phyloP scores from a whole-genome alignment of 1,140 invertebrate species.

The Dreissena rostriformis region DNA sequence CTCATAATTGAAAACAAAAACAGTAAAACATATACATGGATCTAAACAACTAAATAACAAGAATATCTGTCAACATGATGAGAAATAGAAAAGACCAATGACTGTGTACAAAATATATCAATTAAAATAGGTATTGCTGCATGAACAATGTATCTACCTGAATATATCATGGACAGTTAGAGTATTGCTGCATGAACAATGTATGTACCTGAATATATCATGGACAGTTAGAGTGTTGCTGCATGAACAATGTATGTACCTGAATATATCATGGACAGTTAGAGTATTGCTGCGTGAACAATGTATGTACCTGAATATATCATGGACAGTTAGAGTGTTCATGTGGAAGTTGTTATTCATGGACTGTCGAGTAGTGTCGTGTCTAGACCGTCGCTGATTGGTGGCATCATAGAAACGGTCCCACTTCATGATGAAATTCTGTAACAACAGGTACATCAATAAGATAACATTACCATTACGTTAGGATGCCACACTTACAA shows the following conservation, averaged over 20 bases:
- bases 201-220: conserved; percentile 59
- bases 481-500: too few relatives aligned
- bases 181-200: too few relatives aligned
- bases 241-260: too few relatives aligned
- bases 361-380: neutral
- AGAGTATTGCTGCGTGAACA: conserved; percentile 41
- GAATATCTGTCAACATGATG: too few relatives aligned
- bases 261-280: conserved; percentile 55
- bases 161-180: conserved; percentile 56
- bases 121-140: neutral
- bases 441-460: neutral
- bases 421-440: conserved; percentile 59
- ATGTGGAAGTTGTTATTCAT: neutral
- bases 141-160: conserved; percentile 21
- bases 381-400: neutral
- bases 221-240: conserved; percentile 44
- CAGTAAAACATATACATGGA: too few relatives aligned
- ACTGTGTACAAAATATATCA: too few relatives aligned
- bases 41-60: too few relatives aligned
- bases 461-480: neutral
- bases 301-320: conserved; percentile 58
- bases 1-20: too few relatives aligned
- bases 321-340: conserved; percentile 48
- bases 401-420: conserved; percentile 35
- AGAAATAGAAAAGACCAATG: too few relatives aligned